Conservation (phyloP, 2,113 vertebrate genomes). For the Gallinago media region DNA sequence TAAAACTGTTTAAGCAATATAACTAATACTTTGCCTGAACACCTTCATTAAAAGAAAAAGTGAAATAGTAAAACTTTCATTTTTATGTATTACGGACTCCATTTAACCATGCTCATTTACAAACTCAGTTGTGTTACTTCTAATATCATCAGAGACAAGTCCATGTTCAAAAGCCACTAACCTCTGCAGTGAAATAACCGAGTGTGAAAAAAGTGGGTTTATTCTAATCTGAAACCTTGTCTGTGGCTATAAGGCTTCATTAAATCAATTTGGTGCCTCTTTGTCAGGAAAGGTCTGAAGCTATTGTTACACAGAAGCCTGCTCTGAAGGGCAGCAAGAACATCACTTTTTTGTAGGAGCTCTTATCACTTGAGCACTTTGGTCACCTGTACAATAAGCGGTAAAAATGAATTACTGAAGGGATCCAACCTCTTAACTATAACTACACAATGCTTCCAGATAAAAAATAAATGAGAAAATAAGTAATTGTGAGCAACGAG, state of each 20-base stretch:
- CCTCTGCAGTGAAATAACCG: neutral
- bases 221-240: neutral
- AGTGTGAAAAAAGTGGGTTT: neutral
- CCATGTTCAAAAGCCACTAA: neutral
- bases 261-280: constrained; percentile 12
- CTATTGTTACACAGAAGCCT: neutral
- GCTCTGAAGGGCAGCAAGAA: neutral
- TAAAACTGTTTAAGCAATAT: constrained; percentile 1
- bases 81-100: neutral
- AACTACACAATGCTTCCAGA: neutral
- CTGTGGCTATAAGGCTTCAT: neutral
- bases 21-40: neutral
- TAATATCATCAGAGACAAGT: neutral
- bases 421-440: neutral
- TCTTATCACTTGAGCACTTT: neutral
- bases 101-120: neutral
- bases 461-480: neutral
- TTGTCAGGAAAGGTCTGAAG: neutral
- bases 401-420: neutral
- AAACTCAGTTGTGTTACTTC: neutral
- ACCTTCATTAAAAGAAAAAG: constrained; percentile 13
- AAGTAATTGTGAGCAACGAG: neutral
- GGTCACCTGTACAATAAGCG: neutral
- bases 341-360: neutral
- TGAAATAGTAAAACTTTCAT: neutral